Evolutionary conservation across 1,140 invertebrate species (phyloP), one percentile per base, ranked within the genome.

Genomic region (Dendrolimus punctatus): DNA sequence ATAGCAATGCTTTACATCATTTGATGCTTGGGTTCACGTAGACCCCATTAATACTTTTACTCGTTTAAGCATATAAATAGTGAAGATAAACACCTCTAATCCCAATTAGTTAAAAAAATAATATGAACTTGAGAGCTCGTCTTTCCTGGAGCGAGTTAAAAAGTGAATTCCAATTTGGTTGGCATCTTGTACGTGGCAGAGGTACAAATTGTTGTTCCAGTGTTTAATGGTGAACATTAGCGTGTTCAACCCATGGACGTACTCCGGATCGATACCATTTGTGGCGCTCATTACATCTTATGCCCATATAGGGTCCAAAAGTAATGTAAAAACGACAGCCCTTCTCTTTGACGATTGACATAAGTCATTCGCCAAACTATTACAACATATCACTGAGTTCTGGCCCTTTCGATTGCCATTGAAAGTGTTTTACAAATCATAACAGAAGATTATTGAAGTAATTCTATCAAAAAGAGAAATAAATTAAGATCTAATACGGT

Each of bases 191-290:
- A 63, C 60, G 60, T 64, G 57, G 53, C 40, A 55, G 51, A 62
- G 57, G 45, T 68, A 64, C 63, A 66, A 71, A 71, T 71, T 71
- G 55, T 51, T 58, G 60, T 64, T 58, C 46, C 45, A 57, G 56
- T 65, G 62, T 75, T 59, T 73, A 75, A 73, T 73, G 72, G 68
- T 57, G 57, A 63, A 63, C 64, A 76, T 76, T 76, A 71, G 62
- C 68, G 61, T 65, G 60, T 62, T 42, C 54, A 70, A 68, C 53
- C 57, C 40, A 56, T 50, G 60, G 57, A 62, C 66, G 55, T 55
- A 49, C 52, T 48, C 51, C 46, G 53, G 46, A 50, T 47, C 57
- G 56, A 58, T 64, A 53, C 68, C 73, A 69, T 73, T 66, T 66
- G 58, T 62, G 68, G 66, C 55, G 48, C 50, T 60, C 60, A 71